Evolutionary conservation across 2,888 invertebrate genomes (phyloP).

Genomic region (Scaptomyza parva): DNA sequence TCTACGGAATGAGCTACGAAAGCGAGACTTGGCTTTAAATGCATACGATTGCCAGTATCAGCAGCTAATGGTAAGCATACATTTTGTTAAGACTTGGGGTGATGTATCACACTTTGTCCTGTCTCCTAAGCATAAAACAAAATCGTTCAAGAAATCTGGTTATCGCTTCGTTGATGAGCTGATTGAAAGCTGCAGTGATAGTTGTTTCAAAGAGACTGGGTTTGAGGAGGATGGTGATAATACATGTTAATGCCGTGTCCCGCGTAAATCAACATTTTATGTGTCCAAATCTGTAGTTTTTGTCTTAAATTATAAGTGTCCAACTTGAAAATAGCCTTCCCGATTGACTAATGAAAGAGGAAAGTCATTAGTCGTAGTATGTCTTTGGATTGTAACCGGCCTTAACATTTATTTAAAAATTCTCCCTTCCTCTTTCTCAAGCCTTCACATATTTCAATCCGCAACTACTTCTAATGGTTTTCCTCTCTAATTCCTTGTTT

Average conservation of each 20-base stretch:
- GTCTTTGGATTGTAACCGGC: constrained; percentile 33
- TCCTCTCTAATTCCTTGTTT: constrained; percentile 53
- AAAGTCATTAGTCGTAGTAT: constrained; percentile 51
- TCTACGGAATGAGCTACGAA: constrained; percentile 69
- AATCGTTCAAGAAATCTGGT: constrained; percentile 60
- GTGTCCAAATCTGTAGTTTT: constrained; percentile 43
- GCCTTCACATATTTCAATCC: constrained; percentile 25
- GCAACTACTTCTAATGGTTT: constrained; percentile 54
- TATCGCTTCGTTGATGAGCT: constrained; percentile 65
- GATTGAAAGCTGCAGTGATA: constrained; percentile 58
- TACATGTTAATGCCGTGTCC: constrained; percentile 41
- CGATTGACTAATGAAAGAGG: constrained; percentile 33
- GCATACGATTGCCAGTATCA: constrained; percentile 76
- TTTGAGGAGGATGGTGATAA: constrained; percentile 51
- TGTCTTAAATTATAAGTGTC: constrained; percentile 47
- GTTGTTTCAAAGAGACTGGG: constrained; percentile 40
- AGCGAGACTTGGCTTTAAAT: constrained; percentile 70
- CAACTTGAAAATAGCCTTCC: constrained; percentile 11
- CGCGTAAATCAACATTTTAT: constrained; percentile 10
- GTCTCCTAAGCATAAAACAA: constrained; percentile 53
- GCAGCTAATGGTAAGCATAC: constrained; percentile 59
- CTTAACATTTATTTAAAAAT: constrained; percentile 17
- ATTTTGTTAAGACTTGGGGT: constrained; percentile 1
- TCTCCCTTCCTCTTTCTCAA: constrained; percentile 44
- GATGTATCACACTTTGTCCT: constrained; percentile 8